Evolutionary conservation across 2,113 vertebrate genomes (phyloP), one percentile per base, ranked within the genome.

Genomic region (Podarcis raffonei): DNA sequence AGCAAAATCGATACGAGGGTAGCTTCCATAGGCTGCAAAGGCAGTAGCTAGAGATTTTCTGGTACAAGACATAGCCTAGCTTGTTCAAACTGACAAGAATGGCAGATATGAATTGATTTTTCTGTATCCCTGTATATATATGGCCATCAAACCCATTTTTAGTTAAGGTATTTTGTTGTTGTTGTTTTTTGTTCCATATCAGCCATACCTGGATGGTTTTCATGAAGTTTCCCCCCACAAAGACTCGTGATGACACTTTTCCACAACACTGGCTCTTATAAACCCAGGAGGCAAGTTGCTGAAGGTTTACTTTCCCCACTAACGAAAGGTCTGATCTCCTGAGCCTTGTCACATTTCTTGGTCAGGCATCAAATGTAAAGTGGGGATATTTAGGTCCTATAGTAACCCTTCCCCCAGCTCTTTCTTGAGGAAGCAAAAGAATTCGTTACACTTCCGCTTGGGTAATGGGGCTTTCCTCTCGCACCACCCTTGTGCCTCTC

Each of bases 311-410:
- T 84, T 65, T 95, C 84, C 53, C 13, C 68, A 87, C 83, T 86
- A 87, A 94, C 90, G 91, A 86, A 62, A 76, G 76, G 77, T 69
- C 35, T 91, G 32, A 62, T 91, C 87, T 90, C 69, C 91, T 81
- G 59, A 88, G 83, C 84, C 90, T 85, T 92, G 91, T 92, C 75
- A 74, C 15, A 0, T 92, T 92, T 89, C 89, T 87, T 35, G 0
- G 0, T 74, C 90, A 94, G 82, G 68, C 37, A 77, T 91, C 90
- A 90, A 93, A 92, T 93, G 91, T 94, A 87, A 94, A 91, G 87
- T 74, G 68, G 30, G 8, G 59, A 87, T 75, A 86, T 92, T 90
- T 68, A 89, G 81, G 91, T 89, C 93, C 89, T 37, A 92, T 84
- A 72, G 25, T 42, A 62, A 62, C 59, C 59, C 59, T 62, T 16